A percentile compares a stretch with the other conserved stretches of the same genome.
Conservation (phyloP, 2,888 invertebrate genomes). For the Rhabditoides inermis region DNA sequence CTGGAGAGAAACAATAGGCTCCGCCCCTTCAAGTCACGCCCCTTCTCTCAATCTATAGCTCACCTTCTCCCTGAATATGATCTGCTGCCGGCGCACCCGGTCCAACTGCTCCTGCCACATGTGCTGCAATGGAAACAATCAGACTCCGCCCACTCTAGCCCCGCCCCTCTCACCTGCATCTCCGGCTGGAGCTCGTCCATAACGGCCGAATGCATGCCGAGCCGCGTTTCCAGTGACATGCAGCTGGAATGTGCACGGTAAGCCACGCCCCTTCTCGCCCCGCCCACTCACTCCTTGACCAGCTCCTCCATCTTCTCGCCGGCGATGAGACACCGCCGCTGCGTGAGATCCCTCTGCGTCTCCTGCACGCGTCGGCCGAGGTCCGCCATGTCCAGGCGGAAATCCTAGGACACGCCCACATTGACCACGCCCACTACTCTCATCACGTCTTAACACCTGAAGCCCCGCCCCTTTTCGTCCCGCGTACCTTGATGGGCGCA, state of each 20-base stretch:
- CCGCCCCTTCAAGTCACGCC: neutral
- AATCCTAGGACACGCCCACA: neutral
- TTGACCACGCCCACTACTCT: too few species aligned
- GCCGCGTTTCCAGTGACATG: conserved; percentile 38
- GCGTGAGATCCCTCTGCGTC: conserved; percentile 66
- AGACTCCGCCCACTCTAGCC: neutral
- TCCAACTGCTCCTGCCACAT: conserved; percentile 70
- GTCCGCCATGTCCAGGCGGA: conserved; percentile 21
- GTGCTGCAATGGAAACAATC: conserved; percentile 31
- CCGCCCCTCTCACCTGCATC: conserved; percentile 15
- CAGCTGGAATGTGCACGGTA: conserved; percentile 6
- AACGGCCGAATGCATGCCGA: conserved; percentile 51
- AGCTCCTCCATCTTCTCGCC: conserved; percentile 27
- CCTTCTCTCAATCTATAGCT: too few species aligned
- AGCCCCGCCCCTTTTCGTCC: too few species aligned
- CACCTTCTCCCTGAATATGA: conserved; percentile 56
- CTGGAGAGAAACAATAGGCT: conserved; percentile 1
- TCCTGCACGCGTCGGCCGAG: conserved; percentile 61
- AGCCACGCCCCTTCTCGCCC: neutral
- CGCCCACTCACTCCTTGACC: conserved; percentile 18
- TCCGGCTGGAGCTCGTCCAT: conserved; percentile 40
- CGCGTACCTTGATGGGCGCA: neutral
- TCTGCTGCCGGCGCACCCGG: conserved; percentile 66
- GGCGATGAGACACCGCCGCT: conserved; percentile 58
- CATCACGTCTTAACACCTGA: too few species aligned